Evolutionary conservation across 2,113 vertebrate species (phyloP).

Genomic region (Numenius arquata): DNA sequence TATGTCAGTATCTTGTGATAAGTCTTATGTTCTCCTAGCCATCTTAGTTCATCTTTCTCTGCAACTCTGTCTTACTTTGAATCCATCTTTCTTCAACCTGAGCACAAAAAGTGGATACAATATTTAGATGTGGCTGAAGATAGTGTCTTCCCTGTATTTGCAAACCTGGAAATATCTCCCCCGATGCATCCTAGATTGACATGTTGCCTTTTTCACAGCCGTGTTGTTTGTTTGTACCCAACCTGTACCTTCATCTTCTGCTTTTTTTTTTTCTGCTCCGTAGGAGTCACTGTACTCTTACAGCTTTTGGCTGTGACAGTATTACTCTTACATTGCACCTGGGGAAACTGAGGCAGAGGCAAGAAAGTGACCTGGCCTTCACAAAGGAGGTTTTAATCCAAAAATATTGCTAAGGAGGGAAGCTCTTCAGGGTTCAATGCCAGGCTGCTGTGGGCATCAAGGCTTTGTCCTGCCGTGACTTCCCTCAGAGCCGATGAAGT

Average conservation of each 20-base stretch:
- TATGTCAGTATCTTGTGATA: neutral
- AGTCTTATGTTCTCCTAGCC: neutral
- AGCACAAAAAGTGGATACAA: neutral
- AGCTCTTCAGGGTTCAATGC: neutral
- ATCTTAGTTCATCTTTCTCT: neutral
- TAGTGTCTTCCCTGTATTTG: neutral
- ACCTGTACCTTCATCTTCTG: neutral
- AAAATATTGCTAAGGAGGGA: neutral
- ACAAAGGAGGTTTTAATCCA: neutral
- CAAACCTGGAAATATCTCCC: neutral
- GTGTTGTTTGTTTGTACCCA: neutral
- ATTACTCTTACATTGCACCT: neutral
- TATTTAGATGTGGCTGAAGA: neutral
- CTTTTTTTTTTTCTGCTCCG: neutral
- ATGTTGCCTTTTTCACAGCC: neutral
- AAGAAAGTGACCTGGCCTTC: neutral
- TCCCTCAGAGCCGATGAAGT: rapidly evolving
- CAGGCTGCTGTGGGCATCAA: neutral
- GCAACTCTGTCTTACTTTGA: neutral
- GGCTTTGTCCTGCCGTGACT: neutral
- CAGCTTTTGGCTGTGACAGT: neutral
- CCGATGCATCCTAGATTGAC: neutral
- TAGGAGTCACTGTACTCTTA: neutral
- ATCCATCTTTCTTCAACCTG: neutral
- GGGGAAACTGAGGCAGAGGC: neutral